These are phyloP conservation scores for Troides helena DNA, from an alignment of 2,888 invertebrate genomes.

Conservation along the genomic window DNA sequence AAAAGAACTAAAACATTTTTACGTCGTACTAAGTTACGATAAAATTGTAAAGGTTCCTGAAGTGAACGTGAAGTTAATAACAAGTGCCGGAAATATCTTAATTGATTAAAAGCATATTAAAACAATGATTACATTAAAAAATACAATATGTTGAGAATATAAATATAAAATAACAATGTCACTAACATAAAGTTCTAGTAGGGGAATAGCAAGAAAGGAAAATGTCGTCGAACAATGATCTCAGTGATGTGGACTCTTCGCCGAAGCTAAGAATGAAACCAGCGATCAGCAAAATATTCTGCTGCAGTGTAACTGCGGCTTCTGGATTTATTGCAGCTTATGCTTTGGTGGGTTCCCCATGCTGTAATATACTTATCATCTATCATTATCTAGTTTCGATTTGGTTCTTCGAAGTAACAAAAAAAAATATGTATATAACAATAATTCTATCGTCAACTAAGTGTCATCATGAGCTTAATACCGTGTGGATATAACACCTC, in stretches of 20 bases:
- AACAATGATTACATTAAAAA: background rate
- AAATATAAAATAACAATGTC: constrained; percentile 11
- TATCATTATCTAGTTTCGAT: background rate
- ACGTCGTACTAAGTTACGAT: background rate
- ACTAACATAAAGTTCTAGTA: constrained; percentile 3
- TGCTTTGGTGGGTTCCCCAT: constrained; percentile 61
- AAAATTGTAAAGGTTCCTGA: background rate
- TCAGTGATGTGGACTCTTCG: constrained; percentile 56
- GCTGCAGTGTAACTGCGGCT: constrained; percentile 76
- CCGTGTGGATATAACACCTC: too few species aligned
- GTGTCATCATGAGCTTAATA: too few species aligned
- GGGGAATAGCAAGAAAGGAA: constrained; percentile 21
- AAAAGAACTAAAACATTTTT: background rate
- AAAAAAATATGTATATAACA: too few species aligned
- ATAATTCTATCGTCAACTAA: too few species aligned
- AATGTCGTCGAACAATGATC: constrained; percentile 67
- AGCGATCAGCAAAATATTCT: constrained; percentile 70
- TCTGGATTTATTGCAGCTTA: constrained; percentile 76
- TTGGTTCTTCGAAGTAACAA: background rate
- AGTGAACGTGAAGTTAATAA: background rate
- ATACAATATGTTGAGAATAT: background rate
- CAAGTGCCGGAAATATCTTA: background rate
- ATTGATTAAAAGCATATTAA: background rate
- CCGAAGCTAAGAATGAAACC: constrained; percentile 70
- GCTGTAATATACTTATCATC: background rate